phyloP scores from a whole-genome alignment of 2,888 invertebrate genomes.

The Drepanosiphum platanoidis region DNA sequence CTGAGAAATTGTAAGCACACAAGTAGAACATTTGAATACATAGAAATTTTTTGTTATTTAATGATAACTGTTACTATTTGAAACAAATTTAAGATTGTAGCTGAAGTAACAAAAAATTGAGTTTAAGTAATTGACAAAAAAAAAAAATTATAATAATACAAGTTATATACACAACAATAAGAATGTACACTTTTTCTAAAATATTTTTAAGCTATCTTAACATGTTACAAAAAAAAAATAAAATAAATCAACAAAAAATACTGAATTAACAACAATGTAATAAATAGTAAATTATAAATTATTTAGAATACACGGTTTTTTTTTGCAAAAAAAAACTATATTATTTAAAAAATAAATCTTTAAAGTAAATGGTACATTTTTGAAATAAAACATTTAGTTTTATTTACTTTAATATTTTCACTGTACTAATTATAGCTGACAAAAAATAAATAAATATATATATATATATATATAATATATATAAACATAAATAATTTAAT shows the following conservation, averaged over 20 bases:
- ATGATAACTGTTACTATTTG: neutral
- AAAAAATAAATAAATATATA: neutral
- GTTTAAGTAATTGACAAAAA: neutral
- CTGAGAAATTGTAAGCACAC: neutral
- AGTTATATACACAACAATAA: neutral
- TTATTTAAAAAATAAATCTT: conserved; percentile 20
- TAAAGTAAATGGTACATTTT: conserved; percentile 12
- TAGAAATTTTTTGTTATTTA: neutral
- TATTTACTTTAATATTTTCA: conserved; percentile 8
- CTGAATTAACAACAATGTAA: conserved; percentile 16
- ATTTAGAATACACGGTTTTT: neutral
- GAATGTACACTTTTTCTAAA: neutral
- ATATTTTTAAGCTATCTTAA: neutral
- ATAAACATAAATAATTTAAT: too few relatives aligned
- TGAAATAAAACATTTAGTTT: neutral
- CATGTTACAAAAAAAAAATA: too few relatives aligned
- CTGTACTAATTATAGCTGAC: neutral
- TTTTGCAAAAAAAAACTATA: neutral
- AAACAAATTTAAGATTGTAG: neutral
- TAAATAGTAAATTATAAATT: neutral
- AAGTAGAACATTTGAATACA: neutral
- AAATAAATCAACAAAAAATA: too few relatives aligned
- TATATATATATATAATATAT: too few relatives aligned
- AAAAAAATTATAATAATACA: neutral
- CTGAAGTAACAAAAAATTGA: neutral